Evolutionary conservation across 2,113 vertebrate genomes (phyloP).

Genomic region (Entomyzon cyanotis): DNA sequence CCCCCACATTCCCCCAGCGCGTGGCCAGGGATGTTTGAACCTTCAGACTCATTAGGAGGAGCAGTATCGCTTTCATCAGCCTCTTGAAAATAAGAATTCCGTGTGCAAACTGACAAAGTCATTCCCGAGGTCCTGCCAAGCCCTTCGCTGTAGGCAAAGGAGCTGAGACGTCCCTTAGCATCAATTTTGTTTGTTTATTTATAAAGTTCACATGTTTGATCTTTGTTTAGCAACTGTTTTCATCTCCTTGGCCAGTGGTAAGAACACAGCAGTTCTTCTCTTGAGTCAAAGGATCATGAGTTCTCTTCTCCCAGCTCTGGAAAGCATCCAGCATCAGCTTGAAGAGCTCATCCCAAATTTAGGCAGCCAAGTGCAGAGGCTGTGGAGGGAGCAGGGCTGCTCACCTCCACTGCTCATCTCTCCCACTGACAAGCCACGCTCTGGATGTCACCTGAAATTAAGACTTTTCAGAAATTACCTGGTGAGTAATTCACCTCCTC

Average conservation of each 20-base stretch:
- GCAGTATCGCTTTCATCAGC: conserved; percentile 29
- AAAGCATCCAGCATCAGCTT: neutral
- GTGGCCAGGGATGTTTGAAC: neutral
- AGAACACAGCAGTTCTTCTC: conserved; percentile 54
- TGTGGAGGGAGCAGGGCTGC: neutral
- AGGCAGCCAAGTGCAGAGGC: neutral
- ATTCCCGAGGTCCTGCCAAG: conserved; percentile 49
- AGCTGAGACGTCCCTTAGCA: conserved; percentile 53
- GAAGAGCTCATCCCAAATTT: neutral
- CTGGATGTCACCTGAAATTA: neutral
- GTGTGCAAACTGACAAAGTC: conserved; percentile 45
- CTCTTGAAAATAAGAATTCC: conserved; percentile 24
- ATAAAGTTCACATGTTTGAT: conserved; percentile 64
- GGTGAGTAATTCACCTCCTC: fast-evolving
- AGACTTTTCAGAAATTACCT: neutral
- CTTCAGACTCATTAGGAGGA: neutral
- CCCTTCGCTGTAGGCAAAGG: conserved; percentile 37
- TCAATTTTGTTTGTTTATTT: conserved; percentile 64
- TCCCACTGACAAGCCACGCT: neutral
- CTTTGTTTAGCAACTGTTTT: conserved; percentile 58
- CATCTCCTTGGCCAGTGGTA: conserved; percentile 53
- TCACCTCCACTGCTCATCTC: neutral
- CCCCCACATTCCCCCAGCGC: neutral
- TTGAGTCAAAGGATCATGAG: conserved; percentile 52
- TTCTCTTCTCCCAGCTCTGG: conserved; percentile 32